Conservation (phyloP, 1,140 invertebrate genomes). For the Papilio dardanus region DNA sequence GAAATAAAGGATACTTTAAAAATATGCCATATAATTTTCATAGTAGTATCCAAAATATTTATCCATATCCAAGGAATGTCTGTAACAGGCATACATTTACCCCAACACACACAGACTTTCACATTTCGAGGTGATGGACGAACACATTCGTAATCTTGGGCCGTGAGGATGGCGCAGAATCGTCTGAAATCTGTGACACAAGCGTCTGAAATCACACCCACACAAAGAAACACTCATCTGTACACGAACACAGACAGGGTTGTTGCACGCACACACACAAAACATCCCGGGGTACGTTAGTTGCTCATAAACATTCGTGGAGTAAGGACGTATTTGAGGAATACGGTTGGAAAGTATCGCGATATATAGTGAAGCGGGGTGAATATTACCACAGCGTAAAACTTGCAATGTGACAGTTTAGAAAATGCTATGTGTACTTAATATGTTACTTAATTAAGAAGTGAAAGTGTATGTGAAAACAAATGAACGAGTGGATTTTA, state of each 20-base stretch:
- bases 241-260: conserved; percentile 45
- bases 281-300: conserved; percentile 66
- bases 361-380: conserved; percentile 46
- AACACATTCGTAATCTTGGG: conserved; percentile 56
- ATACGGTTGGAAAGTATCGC: conserved; percentile 10
- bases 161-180: conserved; percentile 52
- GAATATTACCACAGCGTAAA: conserved; percentile 19
- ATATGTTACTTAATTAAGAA: neutral
- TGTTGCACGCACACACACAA: conserved; percentile 52
- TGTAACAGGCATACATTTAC: conserved; percentile 43
- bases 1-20: too few species aligned
- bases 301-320: conserved; percentile 47
- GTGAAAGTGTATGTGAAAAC: conserved; percentile 11
- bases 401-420: neutral
- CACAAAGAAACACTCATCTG: conserved; percentile 41
- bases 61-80: conserved; percentile 59
- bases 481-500: too few species aligned
- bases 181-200: conserved; percentile 64
- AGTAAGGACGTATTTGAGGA: conserved; percentile 42
- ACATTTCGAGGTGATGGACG: conserved; percentile 53
- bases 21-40: conserved; percentile 12
- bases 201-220: conserved; percentile 59
- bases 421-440: too few species aligned
- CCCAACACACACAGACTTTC: conserved; percentile 50
- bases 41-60: conserved; percentile 51